Base-by-base conservation (phyloP, 2,888 invertebrate genomes). In the Hyposoter didymator region DNA sequence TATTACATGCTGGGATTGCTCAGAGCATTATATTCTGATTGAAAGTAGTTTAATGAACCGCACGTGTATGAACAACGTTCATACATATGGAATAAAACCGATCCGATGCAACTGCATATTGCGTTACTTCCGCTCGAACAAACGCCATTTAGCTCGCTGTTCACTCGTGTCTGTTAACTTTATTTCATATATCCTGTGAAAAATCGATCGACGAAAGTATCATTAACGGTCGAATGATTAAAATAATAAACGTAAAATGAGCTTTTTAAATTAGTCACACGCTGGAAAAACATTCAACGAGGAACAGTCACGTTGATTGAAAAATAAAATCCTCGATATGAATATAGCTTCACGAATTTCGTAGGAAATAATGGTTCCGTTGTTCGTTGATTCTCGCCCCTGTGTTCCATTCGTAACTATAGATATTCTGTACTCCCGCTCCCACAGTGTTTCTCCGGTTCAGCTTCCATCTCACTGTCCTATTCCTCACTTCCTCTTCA, bases 301-400 rank as follows among this genome's bases (percentile, higher is more conserved):
- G 7, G 59, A 6, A 22, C 6, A 73, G 39, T 55, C 52, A 1
- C 39, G 39, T 62, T 74, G 43, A 45, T 22, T 7, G 39, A 22
- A 66, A 75, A 75, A 64, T 32, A 47, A 66, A 17, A 66, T 66
- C n/a, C 14, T 70, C n/a, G 45, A 22, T 28, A 45, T 19, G 19
- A 12, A 64, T 35, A 64, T 64, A 62, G 47, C 67, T 72, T 64
- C 22, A 73, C 55, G 55, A 72, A 45, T 49, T 59, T 66, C 49
- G 35, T 76, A 67, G 59, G 69, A 64, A 78, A 81, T 69, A n/a
- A 81, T 74, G 67, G 59, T 74, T 59, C 59, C n/a, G 32, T 73
- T 43, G 22, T 22, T 49, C 55, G 28, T 43, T 28, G 6, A 6
- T 67, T 69, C 43, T 43, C 78, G 49, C 67, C 55, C 55, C 43